Conservation (phyloP, 2,113 vertebrate genomes). For the Syngnathus typhle region DNA sequence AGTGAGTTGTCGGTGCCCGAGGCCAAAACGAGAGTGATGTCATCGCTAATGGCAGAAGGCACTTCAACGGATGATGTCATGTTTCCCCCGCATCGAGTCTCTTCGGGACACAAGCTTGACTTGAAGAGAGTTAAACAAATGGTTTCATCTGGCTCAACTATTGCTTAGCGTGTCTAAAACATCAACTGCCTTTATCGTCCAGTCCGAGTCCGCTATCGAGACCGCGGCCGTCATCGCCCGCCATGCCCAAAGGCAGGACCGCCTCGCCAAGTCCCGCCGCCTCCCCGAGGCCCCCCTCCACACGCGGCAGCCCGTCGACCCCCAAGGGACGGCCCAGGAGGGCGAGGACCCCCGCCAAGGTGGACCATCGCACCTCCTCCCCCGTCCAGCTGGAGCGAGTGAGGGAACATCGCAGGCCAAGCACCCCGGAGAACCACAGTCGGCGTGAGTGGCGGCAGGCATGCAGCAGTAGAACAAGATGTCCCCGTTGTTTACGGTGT, state of each 20-base stretch:
- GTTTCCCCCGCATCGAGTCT: conserved; percentile 28
- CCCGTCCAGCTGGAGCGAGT: conserved; percentile 63
- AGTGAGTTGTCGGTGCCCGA: conserved; percentile 13
- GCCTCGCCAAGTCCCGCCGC: conserved; percentile 74
- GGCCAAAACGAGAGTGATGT: conserved; percentile 13
- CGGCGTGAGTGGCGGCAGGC: background rate
- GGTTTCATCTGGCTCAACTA: background rate
- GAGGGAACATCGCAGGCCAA: conserved; percentile 34
- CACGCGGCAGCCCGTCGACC: conserved; percentile 70
- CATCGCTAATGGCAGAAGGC: conserved; percentile 26
- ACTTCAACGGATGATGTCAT: conserved; percentile 29
- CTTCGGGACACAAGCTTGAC: background rate
- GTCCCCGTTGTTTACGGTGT: too few relatives aligned
- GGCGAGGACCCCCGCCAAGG: conserved; percentile 60
- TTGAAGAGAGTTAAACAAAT: background rate
- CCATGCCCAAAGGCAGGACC: conserved; percentile 70
- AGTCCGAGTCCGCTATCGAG: conserved; percentile 77
- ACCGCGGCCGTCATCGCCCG: conserved; percentile 77
- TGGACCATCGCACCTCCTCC: conserved; percentile 61
- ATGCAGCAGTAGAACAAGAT: too few relatives aligned
- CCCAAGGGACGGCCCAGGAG: conserved; percentile 77
- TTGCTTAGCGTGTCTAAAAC: too few relatives aligned
- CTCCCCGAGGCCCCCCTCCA: conserved; percentile 71
- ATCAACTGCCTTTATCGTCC: background rate
- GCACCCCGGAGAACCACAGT: conserved; percentile 55